These are phyloP conservation scores for Metellina segmentata DNA, from an alignment of 2,888 invertebrate genomes.

Conservation along the genomic window DNA sequence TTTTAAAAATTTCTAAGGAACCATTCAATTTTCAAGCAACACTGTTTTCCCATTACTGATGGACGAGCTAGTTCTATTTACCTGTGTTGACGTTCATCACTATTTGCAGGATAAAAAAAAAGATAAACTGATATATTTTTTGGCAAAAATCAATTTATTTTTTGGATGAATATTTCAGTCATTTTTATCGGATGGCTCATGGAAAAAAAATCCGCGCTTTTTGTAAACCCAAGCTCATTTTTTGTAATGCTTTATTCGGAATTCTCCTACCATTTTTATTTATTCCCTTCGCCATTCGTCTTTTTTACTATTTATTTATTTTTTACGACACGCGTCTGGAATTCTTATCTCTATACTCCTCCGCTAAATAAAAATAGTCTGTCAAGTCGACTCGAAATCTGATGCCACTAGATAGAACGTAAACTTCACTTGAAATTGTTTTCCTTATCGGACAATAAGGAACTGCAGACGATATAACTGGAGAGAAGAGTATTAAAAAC, in stretches of 20 bases:
- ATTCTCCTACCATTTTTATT: conserved; percentile 6
- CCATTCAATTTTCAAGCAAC: background rate
- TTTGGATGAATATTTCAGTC: background rate
- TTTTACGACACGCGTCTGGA: conserved; percentile 34
- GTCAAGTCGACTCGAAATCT: conserved; percentile 69
- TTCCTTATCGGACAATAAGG: conserved; percentile 48
- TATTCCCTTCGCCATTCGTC: background rate
- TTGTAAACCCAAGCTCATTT: background rate
- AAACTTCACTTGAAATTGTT: conserved; percentile 72
- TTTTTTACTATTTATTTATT: conserved; percentile 3
- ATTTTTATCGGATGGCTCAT: background rate
- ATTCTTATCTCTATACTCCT: conserved; percentile 62
- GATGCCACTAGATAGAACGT: conserved; percentile 66
- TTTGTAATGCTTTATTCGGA: background rate
- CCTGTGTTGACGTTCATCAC: background rate
- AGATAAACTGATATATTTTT: background rate
- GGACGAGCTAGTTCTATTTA: background rate
- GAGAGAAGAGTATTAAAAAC: conserved; percentile 27
- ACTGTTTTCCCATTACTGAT: background rate
- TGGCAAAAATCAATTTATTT: background rate
- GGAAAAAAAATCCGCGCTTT: background rate
- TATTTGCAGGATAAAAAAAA: background rate
- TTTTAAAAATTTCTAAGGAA: too few relatives aligned
- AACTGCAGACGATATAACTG: conserved; percentile 31
- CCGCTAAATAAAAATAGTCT: conserved; percentile 65